Evolutionary conservation across 2,888 invertebrate species (phyloP).

Genomic region (Acleris laterana): DNA sequence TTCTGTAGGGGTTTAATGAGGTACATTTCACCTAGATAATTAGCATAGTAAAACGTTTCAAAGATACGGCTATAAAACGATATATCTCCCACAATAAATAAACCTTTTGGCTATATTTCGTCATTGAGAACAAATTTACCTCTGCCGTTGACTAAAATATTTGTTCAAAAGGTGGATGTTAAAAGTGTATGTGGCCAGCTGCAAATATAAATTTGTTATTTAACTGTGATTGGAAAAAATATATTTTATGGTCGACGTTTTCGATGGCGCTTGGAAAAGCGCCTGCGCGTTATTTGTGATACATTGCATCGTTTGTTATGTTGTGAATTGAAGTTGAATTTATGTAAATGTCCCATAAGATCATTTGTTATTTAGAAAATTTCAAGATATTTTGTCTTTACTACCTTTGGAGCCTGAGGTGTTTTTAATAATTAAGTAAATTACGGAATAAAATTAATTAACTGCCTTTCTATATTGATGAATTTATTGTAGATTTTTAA

Average conservation of each 20-base stretch:
- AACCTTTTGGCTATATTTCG: slow-evolving; percentile 25
- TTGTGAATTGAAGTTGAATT: slow-evolving; percentile 22
- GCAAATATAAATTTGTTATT: slow-evolving; percentile 3
- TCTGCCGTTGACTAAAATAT: not conserved
- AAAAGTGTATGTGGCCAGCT: not conserved
- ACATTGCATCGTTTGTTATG: slow-evolving; percentile 24
- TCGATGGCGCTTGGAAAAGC: not conserved
- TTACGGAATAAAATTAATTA: too few species aligned
- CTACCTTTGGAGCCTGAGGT: not conserved
- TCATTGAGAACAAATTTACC: slow-evolving; percentile 13
- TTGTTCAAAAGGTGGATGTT: not conserved
- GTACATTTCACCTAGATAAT: slow-evolving; percentile 36
- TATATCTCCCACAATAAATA: slow-evolving; percentile 31
- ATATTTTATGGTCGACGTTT: slow-evolving; percentile 17
- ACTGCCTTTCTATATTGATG: too few species aligned
- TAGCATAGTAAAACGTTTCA: slow-evolving; percentile 34
- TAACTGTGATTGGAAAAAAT: slow-evolving; percentile 7
- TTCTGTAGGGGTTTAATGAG: slow-evolving; percentile 28
- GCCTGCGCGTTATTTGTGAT: slow-evolving; percentile 7
- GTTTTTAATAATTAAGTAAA: too few species aligned
- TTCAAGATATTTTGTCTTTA: not conserved
- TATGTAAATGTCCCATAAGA: slow-evolving; percentile 7
- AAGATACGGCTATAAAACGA: slow-evolving; percentile 22
- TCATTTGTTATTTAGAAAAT: not conserved
- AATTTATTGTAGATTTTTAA: too few species aligned